Percentiles rank a stretch among this genome's conserved stretches.
Conservation (phyloP, 1,140 invertebrate species). For the Lordiphosa stackelbergi region DNA sequence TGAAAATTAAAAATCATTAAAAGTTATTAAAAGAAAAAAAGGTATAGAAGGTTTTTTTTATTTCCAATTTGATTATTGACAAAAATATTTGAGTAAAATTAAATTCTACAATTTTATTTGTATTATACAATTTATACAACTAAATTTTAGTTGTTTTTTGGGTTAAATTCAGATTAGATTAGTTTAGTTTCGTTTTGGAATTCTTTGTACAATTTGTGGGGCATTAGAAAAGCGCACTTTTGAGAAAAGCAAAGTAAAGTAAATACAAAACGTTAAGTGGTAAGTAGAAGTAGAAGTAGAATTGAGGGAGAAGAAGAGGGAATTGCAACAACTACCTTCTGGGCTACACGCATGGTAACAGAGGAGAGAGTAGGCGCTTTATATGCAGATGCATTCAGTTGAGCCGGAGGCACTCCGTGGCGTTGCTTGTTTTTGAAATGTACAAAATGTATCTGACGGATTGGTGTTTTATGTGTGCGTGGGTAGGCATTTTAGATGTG, state of each 20-base stretch:
- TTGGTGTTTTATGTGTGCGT: constrained; percentile 19
- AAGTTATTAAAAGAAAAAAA: constrained; percentile 43
- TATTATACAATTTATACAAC: constrained; percentile 48
- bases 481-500: neutral
- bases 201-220: constrained; percentile 28
- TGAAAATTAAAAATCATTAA: constrained; percentile 34
- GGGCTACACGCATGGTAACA: constrained; percentile 25
- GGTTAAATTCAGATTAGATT: constrained; percentile 60
- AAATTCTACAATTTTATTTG: constrained; percentile 30
- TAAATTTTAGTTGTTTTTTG: too few species aligned
- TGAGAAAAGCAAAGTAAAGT: constrained; percentile 21
- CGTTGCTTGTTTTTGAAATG: constrained; percentile 9
- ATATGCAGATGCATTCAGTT: constrained; percentile 21
- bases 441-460: constrained; percentile 39
- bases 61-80: constrained; percentile 65
- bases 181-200: constrained; percentile 15
- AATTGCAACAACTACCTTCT: constrained; percentile 51
- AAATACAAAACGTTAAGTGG: constrained; percentile 29
- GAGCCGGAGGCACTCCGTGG: constrained; percentile 22
- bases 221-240: constrained; percentile 62
- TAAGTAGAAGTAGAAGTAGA: too few species aligned
- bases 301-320: constrained; percentile 19
- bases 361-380: constrained; percentile 42
- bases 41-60: constrained; percentile 34
- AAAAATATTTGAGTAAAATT: constrained; percentile 31